These are phyloP conservation scores for Temnothorax rugatulus DNA, from an alignment of 2,888 invertebrate genomes.

Conservation along the genomic window DNA sequence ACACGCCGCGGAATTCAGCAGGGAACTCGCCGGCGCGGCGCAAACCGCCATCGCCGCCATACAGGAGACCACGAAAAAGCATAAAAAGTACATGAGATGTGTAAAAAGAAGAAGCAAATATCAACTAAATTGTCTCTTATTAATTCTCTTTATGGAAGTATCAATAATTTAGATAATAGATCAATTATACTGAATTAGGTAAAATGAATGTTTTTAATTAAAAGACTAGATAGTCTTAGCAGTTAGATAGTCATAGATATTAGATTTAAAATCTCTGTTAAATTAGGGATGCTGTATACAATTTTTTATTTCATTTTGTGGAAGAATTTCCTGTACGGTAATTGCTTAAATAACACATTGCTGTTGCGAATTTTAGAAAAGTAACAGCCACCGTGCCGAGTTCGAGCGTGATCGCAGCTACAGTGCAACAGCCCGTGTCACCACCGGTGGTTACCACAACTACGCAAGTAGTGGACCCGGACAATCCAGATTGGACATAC, in stretches of 20 bases:
- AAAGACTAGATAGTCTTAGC: background rate
- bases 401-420: conserved; percentile 81
- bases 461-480: conserved; percentile 88
- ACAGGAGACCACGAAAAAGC: conserved; percentile 89
- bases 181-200: background rate
- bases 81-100: conserved; percentile 87
- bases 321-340: background rate
- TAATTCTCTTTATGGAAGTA: background rate
- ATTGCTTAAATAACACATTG: background rate
- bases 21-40: conserved; percentile 91
- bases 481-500: conserved; percentile 95
- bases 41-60: conserved; percentile 91
- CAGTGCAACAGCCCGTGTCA: conserved; percentile 85
- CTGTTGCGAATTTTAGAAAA: conserved; percentile 78
- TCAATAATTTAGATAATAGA: background rate
- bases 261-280: background rate
- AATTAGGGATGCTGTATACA: conserved; percentile 5
- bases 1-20: conserved; percentile 90
- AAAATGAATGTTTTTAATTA: background rate
- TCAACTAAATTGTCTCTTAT: background rate
- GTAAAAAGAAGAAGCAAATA: background rate
- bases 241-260: background rate
- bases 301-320: background rate
- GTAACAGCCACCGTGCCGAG: conserved; percentile 82
- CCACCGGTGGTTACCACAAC: conserved; percentile 85